Base-by-base conservation (phyloP, 2,888 invertebrate species). In the Chaetoderma sp. region DNA sequence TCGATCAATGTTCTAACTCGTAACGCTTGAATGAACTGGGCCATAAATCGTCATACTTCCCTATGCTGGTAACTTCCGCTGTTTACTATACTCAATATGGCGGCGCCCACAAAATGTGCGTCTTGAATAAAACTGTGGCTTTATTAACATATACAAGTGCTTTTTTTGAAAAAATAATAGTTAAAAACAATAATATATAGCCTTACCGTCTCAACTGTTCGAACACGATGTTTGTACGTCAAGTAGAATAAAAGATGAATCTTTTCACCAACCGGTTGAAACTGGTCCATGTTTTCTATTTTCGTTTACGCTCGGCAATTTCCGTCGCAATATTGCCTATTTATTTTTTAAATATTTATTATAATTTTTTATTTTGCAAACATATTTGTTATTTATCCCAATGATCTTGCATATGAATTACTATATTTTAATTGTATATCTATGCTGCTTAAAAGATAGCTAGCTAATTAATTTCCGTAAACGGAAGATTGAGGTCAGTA, bases 221-320 rank as follows among this genome's bases (percentile, higher is more conserved):
- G 25, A 18, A 30, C 52, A 32, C 30, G 52, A 16, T 52, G 52
- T 52, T 52, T 52, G 28, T 33, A 18, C 18, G n/a, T 23, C 52
- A 28, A 52, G 32, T n/a, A n/a, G 32, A 52, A 32, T 71, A 65
- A 71, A 74, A 78, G 75, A 71, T 72, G 72, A 72, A 75, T 75
- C 71, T 78, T 76, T 62, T 75, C 73, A 72, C 64, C 71, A 80
- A 84, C 84, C 84, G 83, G 84, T 84, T 83, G 77, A 75, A 84
- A 84, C 84, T 83, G 82, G 84, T 77, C 78, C 72, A 74, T 69
- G 75, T 73, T 76, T 79, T 77, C 79, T 79, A 79, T 80, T 70
- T 73, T 75, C 78, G 75, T 74, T 63, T 42, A 50, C 50, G 56
- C 67, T 81, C 83, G 84, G 77, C 8, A 60, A 68, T 70, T 67